A percentile compares a stretch with the other conserved stretches of the same genome.
These are phyloP conservation scores for Leucophenga varia DNA, from an alignment of 1,140 invertebrate species.

Conservation along the genomic window DNA sequence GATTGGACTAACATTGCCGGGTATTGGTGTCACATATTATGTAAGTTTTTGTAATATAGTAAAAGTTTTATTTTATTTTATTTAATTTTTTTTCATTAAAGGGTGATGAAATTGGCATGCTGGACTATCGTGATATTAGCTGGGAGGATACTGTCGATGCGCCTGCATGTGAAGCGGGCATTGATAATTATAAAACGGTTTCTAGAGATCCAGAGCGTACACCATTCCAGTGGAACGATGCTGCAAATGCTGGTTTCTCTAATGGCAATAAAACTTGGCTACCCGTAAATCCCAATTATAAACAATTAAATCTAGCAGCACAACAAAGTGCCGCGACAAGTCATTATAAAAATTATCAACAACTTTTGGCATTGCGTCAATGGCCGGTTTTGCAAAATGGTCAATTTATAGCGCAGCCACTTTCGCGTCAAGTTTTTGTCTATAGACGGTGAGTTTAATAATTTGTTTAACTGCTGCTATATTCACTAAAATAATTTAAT, in stretches of 20 bases:
- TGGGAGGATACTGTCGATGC: slow-evolving; percentile 63
- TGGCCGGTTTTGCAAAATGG: slow-evolving; percentile 53
- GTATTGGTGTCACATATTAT: slow-evolving; percentile 75
- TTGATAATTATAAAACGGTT: slow-evolving; percentile 57
- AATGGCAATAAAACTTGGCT: slow-evolving; percentile 62
- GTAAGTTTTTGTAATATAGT: slow-evolving; percentile 41
- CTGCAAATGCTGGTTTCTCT: slow-evolving; percentile 65
- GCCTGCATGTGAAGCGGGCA: slow-evolving; percentile 60
- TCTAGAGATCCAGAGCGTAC: slow-evolving; percentile 69
- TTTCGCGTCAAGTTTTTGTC: slow-evolving; percentile 52
- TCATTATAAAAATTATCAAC: slow-evolving; percentile 60
- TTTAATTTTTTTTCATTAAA: slow-evolving; percentile 36
- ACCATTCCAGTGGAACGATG: slow-evolving; percentile 74
- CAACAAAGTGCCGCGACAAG: slow-evolving; percentile 49
- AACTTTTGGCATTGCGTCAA: slow-evolving; percentile 53
- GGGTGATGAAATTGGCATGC: slow-evolving; percentile 83
- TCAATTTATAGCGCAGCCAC: slow-evolving; percentile 27
- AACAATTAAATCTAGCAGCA: slow-evolving; percentile 54
- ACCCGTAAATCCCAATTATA: slow-evolving; percentile 60
- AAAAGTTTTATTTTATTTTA: too few relatives aligned
- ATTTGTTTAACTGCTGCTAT: too few relatives aligned
- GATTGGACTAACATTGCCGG: slow-evolving; percentile 72
- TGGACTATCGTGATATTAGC: slow-evolving; percentile 60
- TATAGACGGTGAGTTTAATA: slow-evolving; percentile 54
- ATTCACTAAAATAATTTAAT: too few relatives aligned